Conservation (phyloP, 2,113 vertebrate genomes). For the Heterotilapia buettikoferi region DNA sequence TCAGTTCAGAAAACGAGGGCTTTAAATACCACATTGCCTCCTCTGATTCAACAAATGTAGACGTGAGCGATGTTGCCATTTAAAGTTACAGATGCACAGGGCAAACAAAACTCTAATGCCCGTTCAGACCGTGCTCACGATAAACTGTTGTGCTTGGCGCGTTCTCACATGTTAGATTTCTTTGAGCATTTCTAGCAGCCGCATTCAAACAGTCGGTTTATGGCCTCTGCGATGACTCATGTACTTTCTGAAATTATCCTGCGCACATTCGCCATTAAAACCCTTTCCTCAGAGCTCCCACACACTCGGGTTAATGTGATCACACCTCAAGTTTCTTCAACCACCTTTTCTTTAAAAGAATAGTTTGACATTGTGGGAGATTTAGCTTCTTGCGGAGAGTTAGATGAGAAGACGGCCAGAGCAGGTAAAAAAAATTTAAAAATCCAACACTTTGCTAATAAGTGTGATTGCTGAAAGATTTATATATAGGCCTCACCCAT, state of each 20-base stretch:
- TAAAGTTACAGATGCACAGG: neutral
- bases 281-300: neutral
- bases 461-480: neutral
- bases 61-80: neutral
- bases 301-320: neutral
- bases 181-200: neutral
- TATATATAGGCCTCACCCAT: neutral
- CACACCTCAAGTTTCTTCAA: neutral
- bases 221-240: conserved; percentile 15
- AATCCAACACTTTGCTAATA: neutral
- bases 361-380: neutral
- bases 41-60: neutral
- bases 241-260: conserved; percentile 11
- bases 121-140: neutral
- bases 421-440: neutral
- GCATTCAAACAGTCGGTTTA: neutral
- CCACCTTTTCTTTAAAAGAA: neutral
- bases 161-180: neutral
- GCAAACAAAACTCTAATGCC: neutral
- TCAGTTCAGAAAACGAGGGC: neutral
- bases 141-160: neutral
- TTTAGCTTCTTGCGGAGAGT: neutral
- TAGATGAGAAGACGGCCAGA: neutral
- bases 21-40: conserved; percentile 1
- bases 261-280: neutral